Percentiles rank a stretch among this genome's conserved stretches.
Evolutionary conservation across 2,113 vertebrate genomes (phyloP).

Genomic region (Nesospiza acunhae): DNA sequence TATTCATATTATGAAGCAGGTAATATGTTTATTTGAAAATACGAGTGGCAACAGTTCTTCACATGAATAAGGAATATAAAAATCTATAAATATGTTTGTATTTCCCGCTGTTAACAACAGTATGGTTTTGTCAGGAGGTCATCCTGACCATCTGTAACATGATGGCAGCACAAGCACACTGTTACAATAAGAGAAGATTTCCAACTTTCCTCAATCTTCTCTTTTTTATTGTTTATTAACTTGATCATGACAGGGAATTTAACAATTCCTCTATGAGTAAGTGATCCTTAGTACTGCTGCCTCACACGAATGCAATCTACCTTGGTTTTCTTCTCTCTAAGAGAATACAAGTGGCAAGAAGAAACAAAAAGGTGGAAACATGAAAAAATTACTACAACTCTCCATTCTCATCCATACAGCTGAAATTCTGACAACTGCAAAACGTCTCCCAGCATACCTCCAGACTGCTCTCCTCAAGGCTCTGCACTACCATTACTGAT

Average conservation of each 20-base stretch:
- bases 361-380: neutral
- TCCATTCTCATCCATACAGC: neutral
- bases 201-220: neutral
- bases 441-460: neutral
- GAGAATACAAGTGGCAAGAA: neutral
- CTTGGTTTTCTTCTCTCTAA: neutral
- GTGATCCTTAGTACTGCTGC: neutral
- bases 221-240: neutral
- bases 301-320: neutral
- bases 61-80: neutral
- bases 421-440: neutral
- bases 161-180: neutral
- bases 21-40: neutral
- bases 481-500: neutral
- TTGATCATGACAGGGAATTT: neutral
- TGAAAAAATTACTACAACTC: neutral
- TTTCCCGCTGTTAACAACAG: neutral
- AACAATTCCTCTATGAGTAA: neutral
- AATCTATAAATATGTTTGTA: neutral
- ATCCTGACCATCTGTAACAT: neutral
- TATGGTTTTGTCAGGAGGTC: neutral
- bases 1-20: neutral
- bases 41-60: neutral
- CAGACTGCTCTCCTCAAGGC: neutral
- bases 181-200: neutral